Conservation (phyloP, 2,888 invertebrate species). For the Pachycephus smyrnensis region DNA sequence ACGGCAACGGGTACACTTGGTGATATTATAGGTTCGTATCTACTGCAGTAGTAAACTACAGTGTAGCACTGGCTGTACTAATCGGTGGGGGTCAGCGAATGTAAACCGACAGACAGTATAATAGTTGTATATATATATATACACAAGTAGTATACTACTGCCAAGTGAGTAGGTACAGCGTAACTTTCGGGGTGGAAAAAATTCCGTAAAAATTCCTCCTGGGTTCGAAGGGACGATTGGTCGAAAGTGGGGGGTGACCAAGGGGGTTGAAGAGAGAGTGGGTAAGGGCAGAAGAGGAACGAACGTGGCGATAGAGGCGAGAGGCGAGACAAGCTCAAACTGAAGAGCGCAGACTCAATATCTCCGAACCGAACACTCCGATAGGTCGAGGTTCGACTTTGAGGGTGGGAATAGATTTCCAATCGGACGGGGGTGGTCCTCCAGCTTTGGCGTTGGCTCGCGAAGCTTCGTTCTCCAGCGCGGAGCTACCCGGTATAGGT, state of each 20-base stretch:
- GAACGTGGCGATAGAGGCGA: conserved; percentile 25
- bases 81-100: background rate
- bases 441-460: conserved; percentile 33
- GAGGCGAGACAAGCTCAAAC: conserved; percentile 28
- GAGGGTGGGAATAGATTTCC: conserved; percentile 68
- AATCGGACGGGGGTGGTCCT: conserved; percentile 61
- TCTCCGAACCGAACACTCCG: conserved; percentile 66
- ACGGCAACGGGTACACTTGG: background rate
- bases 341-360: conserved; percentile 65
- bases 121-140: background rate
- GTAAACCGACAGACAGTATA: background rate
- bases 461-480: background rate
- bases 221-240: conserved; percentile 10
- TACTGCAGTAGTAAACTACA: background rate
- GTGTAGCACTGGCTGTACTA: background rate
- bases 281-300: conserved; percentile 27
- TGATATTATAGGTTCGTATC: background rate
- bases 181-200: background rate
- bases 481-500: conserved; percentile 53
- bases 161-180: background rate
- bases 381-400: conserved; percentile 67
- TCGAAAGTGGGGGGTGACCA: conserved; percentile 25
- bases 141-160: background rate
- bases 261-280: background rate
- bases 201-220: background rate